Evolutionary conservation across 2,888 invertebrate species (phyloP).

Genomic region (Dioctria linearis): DNA sequence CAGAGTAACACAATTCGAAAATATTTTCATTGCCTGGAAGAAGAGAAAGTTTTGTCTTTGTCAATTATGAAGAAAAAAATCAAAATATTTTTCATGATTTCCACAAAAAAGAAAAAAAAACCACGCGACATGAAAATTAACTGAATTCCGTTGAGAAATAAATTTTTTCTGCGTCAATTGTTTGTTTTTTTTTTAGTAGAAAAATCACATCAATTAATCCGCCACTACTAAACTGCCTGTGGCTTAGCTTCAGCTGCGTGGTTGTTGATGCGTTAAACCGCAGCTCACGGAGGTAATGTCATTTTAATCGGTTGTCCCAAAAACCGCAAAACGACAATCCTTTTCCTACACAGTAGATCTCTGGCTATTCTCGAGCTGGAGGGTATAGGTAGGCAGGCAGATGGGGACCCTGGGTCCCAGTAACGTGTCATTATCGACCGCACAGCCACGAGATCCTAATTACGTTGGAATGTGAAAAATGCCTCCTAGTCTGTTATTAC

Average conservation of each 20-base stretch:
- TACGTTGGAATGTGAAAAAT: slow-evolving; percentile 60
- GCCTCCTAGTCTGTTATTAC: slow-evolving; percentile 57
- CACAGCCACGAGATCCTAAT: slow-evolving; percentile 62
- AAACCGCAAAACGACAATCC: slow-evolving; percentile 59
- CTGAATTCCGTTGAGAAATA: no score
- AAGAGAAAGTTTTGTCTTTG: no score
- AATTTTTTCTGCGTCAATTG: no score
- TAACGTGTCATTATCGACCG: slow-evolving; percentile 61
- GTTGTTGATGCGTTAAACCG: slow-evolving; percentile 13
- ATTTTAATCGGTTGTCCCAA: slow-evolving; percentile 61
- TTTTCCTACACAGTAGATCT: background rate
- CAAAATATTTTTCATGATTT: no score
- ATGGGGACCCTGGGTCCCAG: slow-evolving; percentile 55
- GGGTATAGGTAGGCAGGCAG: slow-evolving; percentile 57
- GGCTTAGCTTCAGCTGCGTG: background rate
- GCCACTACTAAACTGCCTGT: background rate
- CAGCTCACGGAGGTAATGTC: slow-evolving; percentile 57
- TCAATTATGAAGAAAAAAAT: no score
- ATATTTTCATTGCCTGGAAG: no score
- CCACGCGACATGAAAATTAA: no score
- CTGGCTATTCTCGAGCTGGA: background rate
- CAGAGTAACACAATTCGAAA: no score
- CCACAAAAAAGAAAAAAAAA: no score
- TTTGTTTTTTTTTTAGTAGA: no score
- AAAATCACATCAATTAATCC: background rate